Evolutionary conservation across 1,140 invertebrate species (phyloP).

Genomic region (Teleopsis dalmanni): DNA sequence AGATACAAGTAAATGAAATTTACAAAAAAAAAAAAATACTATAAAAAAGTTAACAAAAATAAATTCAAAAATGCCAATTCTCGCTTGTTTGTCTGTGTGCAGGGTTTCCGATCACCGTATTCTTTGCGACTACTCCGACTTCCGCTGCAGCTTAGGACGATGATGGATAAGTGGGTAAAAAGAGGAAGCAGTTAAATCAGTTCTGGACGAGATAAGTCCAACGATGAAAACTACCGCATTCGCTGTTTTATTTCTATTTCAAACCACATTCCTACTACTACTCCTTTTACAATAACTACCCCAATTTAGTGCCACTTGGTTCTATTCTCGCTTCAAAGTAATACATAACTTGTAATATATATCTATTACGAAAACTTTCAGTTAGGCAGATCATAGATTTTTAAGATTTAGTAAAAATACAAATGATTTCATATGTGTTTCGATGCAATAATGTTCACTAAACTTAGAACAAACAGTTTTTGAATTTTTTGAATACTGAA

Average conservation of each 20-base stretch:
- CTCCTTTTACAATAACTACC: conserved; percentile 13
- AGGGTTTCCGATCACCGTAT: conserved; percentile 26
- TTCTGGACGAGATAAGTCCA: neutral
- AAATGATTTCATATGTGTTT: too few relatives aligned
- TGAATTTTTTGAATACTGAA: too few relatives aligned
- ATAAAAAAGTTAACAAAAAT: conserved; percentile 16
- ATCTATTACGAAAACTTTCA: too few relatives aligned
- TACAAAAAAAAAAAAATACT: conserved; percentile 16
- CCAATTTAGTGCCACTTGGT: too few relatives aligned
- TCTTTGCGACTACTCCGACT: neutral
- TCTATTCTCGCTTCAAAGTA: too few relatives aligned
- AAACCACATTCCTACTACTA: conserved; percentile 17
- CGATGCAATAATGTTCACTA: too few relatives aligned
- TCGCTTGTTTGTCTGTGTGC: conserved; percentile 46
- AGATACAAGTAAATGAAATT: neutral
- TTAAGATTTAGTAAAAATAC: too few relatives aligned
- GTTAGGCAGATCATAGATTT: too few relatives aligned
- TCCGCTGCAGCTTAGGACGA: too few relatives aligned
- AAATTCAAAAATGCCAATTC: conserved; percentile 14
- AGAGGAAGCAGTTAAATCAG: neutral
- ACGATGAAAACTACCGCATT: neutral
- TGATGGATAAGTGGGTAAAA: neutral
- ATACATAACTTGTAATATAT: too few relatives aligned
- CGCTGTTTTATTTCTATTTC: conserved; percentile 11
- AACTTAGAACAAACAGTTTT: too few relatives aligned